phyloP scores from a whole-genome alignment of 2,113 vertebrate species.

The Porphyrio hochstetteri region DNA sequence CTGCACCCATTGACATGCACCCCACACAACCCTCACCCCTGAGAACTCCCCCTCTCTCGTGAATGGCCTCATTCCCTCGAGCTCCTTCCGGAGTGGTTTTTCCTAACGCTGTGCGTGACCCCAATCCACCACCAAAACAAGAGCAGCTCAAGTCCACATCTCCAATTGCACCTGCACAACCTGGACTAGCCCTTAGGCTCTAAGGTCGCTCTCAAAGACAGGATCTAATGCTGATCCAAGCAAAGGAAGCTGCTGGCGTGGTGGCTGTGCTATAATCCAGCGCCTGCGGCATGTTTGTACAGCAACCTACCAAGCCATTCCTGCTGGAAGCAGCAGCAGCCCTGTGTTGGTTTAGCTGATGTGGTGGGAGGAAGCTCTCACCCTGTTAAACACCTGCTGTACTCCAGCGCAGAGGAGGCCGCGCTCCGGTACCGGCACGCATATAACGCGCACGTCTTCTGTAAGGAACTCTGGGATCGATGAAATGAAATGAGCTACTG shows the following conservation, averaged over 20 bases:
- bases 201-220: neutral
- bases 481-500: slow-evolving; percentile 60
- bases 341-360: slow-evolving; percentile 52
- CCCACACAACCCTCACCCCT: neutral
- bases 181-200: neutral
- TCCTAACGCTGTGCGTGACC: neutral
- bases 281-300: neutral
- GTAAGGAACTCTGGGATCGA: slow-evolving; percentile 48
- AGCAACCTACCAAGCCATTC: neutral
- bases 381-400: slow-evolving; percentile 34
- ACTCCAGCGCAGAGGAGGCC: neutral
- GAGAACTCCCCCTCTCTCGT: neutral
- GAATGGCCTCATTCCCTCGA: neutral
- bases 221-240: neutral
- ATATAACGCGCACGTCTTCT: neutral
- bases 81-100: neutral
- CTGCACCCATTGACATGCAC: neutral
- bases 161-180: neutral
- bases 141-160: neutral
- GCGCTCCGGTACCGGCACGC: neutral
- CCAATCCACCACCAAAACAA: rapidly evolving
- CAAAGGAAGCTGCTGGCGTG: neutral
- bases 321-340: neutral
- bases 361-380: slow-evolving; percentile 34
- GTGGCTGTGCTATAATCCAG: neutral